A percentile compares a stretch with the other conserved stretches of the same genome.
Evolutionary conservation across 2,113 vertebrate genomes (phyloP).

Genomic region (Coreoperca whiteheadi): DNA sequence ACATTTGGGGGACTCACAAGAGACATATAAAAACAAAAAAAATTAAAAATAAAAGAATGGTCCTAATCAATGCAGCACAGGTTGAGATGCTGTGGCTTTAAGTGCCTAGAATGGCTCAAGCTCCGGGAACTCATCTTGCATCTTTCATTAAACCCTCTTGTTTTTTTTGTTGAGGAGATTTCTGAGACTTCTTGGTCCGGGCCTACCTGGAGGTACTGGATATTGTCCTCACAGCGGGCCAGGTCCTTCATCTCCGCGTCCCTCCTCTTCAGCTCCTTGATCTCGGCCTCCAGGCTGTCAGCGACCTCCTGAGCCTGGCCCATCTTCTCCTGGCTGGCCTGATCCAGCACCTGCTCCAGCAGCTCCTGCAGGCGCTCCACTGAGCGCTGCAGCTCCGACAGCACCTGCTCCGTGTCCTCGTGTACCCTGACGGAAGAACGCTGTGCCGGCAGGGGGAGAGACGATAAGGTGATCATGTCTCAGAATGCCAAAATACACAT

Average conservation of each 20-base stretch:
- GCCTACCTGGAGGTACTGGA: constrained; percentile 82
- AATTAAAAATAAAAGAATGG: too few relatives aligned
- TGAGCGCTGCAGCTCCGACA: constrained; percentile 80
- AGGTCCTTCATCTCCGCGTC: constrained; percentile 80
- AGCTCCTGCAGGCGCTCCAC: constrained; percentile 81
- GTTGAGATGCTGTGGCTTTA: too few relatives aligned
- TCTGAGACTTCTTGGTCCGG: too few relatives aligned
- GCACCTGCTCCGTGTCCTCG: constrained; percentile 57
- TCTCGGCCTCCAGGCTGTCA: constrained; percentile 75
- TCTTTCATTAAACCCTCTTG: background rate
- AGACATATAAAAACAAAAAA: too few relatives aligned
- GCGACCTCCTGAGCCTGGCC: constrained; percentile 78
- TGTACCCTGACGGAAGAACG: constrained; percentile 72
- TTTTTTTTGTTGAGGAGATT: too few relatives aligned
- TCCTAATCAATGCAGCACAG: too few relatives aligned
- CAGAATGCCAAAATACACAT: too few relatives aligned
- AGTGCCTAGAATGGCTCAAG: too few relatives aligned
- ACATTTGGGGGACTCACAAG: too few relatives aligned
- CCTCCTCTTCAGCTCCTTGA: constrained; percentile 77
- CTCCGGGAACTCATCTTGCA: too few relatives aligned
- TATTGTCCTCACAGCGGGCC: constrained; percentile 79
- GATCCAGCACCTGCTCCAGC: constrained; percentile 79
- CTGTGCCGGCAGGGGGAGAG: constrained; percentile 32
- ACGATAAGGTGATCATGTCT: background rate
- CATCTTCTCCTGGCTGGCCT: constrained; percentile 78